These are phyloP conservation scores for Corvus cornix DNA, from an alignment of 2,113 vertebrate species.

Conservation along the genomic window DNA sequence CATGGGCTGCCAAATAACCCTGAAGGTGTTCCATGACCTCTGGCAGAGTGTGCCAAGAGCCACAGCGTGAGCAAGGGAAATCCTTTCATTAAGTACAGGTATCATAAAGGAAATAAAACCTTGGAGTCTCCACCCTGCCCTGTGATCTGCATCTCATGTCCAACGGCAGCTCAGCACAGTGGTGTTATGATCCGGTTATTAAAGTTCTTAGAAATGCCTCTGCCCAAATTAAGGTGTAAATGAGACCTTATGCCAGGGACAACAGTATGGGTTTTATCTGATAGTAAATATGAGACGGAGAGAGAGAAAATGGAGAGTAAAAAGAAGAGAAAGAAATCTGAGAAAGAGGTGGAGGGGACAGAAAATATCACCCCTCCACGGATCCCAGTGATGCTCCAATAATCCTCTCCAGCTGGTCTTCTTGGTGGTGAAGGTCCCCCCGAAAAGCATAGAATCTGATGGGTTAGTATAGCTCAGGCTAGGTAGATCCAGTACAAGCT, in stretches of 20 bases:
- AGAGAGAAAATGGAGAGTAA: background rate
- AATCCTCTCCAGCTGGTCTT: background rate
- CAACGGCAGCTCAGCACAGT: fast-evolving
- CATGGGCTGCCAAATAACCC: background rate
- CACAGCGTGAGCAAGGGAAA: background rate
- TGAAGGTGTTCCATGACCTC: background rate
- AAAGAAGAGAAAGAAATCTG: background rate
- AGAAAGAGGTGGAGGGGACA: background rate
- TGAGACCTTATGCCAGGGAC: background rate
- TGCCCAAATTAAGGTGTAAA: background rate
- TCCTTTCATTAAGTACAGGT: background rate
- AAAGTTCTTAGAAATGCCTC: background rate
- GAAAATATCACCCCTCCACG: background rate
- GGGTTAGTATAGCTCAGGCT: background rate
- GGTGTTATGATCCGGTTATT: background rate
- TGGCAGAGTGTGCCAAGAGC: background rate
- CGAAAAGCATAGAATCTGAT: fast-evolving
- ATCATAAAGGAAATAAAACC: background rate
- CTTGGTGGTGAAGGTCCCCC: background rate
- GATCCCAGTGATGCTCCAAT: background rate
- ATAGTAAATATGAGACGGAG: background rate
- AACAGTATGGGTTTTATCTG: background rate
- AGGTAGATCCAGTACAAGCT: background rate
- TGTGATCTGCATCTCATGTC: background rate
- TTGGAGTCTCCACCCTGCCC: background rate